These are phyloP conservation scores for Falcunculus frontatus DNA, from an alignment of 2,113 vertebrate species.

Conservation along the genomic window DNA sequence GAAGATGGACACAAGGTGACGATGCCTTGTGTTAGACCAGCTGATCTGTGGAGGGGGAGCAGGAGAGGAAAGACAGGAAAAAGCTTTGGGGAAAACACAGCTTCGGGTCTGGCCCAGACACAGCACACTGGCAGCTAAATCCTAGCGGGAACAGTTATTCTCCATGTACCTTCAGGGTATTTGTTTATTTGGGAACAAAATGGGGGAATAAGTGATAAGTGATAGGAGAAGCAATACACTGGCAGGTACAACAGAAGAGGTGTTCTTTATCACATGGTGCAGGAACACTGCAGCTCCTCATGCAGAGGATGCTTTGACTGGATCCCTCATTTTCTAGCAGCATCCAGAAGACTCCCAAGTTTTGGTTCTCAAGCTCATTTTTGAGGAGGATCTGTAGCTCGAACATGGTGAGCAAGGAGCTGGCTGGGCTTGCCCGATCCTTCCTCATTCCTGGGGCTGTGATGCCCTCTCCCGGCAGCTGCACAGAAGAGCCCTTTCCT, in stretches of 20 bases:
- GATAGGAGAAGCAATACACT: accelerated
- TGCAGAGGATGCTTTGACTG: neutral
- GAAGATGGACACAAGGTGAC: neutral
- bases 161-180: neutral
- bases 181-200: neutral
- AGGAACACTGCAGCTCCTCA: neutral
- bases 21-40: neutral
- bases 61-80: neutral
- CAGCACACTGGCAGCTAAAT: neutral
- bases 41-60: neutral
- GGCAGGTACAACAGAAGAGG: neutral
- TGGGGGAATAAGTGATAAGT: accelerated
- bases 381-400: neutral
- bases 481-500: neutral
- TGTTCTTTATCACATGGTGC: neutral
- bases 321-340: neutral
- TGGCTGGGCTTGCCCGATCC: neutral
- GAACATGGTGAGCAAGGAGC: accelerated
- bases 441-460: neutral
- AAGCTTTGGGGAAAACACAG: neutral
- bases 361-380: neutral
- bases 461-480: slow-evolving; percentile 33
- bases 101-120: neutral
- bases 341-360: neutral
- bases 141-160: neutral